Base-by-base conservation (phyloP, 2,797 vertebrate species). In the Rhinogobio ventralis region DNA sequence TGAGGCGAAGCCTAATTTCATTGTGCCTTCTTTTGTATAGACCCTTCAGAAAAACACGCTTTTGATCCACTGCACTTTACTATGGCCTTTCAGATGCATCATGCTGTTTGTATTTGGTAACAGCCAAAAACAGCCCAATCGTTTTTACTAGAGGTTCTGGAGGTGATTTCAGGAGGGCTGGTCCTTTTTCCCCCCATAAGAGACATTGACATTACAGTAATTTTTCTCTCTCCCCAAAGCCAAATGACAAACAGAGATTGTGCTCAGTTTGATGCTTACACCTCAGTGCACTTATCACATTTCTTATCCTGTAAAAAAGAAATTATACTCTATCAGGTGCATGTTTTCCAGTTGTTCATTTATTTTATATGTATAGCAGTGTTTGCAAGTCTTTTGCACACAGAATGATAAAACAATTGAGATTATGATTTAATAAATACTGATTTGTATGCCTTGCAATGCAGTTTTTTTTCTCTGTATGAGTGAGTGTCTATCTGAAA, bases 361-460 rank as follows among this genome's bases (percentile, higher is more conserved):
- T 92, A 90, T 89, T 87, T 94, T 91, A 92, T 94, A 93, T 95
- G 94, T 95, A 93, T 94, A 93, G 90, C 92, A 90, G 84, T 93
- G 91, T 95, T 93, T 91, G 87, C 92, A 91, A 91, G 89, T 90
- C 86, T 84, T 79, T 93, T 91, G 92, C 92, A 94, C 91, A 89
- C 81, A 89, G 53, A 83, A 89, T 90, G 82, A 93, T 85, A 89
- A 76, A 89, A 11, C 87, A 88, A 93, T 93, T 88, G 25, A 83
- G 81, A 89, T 92, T 83, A 93, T 93, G 93, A 95, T 94, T 94
- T 91, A 95, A 95, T 95, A 95, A 95, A 94, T 88, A 89, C 88
- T 92, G 91, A 95, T 94, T 95, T 95, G 89, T 90, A 89, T 73
- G 80, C 39, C 3, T 20, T 46, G 19, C 60, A n/a, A 28, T 79